Base-by-base conservation (phyloP, 2,888 invertebrate genomes). In the Oscheius sp. region DNA sequence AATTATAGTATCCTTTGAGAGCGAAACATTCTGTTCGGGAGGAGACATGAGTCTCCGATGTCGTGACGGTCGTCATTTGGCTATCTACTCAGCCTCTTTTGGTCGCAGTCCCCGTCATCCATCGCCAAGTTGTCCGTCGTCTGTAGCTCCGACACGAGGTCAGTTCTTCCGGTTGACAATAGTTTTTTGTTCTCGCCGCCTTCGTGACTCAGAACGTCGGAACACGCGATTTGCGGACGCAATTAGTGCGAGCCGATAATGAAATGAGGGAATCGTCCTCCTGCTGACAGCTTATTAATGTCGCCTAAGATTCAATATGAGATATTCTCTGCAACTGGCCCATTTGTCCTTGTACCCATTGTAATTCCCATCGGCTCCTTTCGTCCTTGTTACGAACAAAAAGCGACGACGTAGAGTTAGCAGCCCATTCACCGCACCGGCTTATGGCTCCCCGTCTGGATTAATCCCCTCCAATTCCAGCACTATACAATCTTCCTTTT, bases 21-120 rank as follows among this genome's bases (percentile, higher is more conserved):
- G 93, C 87, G 93, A 93, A 90, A 92, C 94, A 85, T 93, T 93
- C 75, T 96, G 95, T 88, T 93, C 94, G 87, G 93, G 93, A 86
- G 93, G 94, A 85, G 91, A 92, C 82, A 91, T 95, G 85, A 92
- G 92, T 86, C 90, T 96, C 85, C 91, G 91, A 86, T 95, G 95
- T 88, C 62, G 73, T n/a, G 76, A 80, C 91, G 92, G 88, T 92
- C 92, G 56, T 92, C 92, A 87, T 92, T 92, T 96, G 62, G 94
- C 94, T 64, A 91, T 96, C 85, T 94, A 93, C 89, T 94, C 94
- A 47, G 94, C 95, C 38, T 92, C 92, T 87, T 95, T 93, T 87
- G 95, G 95, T 5, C 90, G 94, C 1, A 59, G 59, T 41, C 26
- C 44, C n/a, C 59, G 59, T 22, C 44, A 41, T 26, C 59, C 59